Evolutionary conservation across 2,888 invertebrate genomes (phyloP), one percentile per base, ranked within the genome.

Genomic region (Sialis lutaria): DNA sequence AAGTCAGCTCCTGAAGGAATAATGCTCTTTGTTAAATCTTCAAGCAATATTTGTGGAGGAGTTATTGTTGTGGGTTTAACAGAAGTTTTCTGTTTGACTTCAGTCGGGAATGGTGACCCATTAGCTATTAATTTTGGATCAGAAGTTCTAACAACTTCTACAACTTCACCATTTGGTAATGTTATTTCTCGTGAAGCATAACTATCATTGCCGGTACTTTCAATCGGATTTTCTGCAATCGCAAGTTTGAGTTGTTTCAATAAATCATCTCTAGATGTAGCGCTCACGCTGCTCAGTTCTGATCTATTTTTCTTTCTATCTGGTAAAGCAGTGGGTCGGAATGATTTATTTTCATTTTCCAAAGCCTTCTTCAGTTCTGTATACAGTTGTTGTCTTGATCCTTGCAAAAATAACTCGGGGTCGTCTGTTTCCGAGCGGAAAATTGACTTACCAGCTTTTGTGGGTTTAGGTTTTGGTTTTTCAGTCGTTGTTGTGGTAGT

Each of bases 1-100:
- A 79, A 88, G 55, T 88, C 80, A 1, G 85, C 79, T 2, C 82
- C 82, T 1, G 82, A 79, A 1, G 87, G 87, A 49, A 87, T 65
- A 0, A 86, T 81, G 0, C 80, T 83, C 60, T 82, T 82, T 0
- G 87, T 85, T 41, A 88, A 63, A 57, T 88, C 85, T 44, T 86
- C 84, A 6, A 88, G 71, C 3, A 82, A 73, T 13, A 72, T 70
- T 51, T 73, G 73, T 32, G 78, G 79, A 49, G 85, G 82, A 53
- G 69, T 72, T 33, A 71, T 68, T 0, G 76, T 75, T 0, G 61
- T 54, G 1, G 69, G 63, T 31, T 64, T 60, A 56, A 67, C 60
- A 32, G 66, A 60, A 51, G 52, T 46, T 9, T 47, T 48, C 6
- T 49, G 43, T 7, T 47, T 47, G 9, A 48, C 49, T 10, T 34